Percentiles rank a stretch among this genome's conserved stretches.
Evolutionary conservation across 2,888 invertebrate genomes (phyloP).

Genomic region (Mystacides longicornis): DNA sequence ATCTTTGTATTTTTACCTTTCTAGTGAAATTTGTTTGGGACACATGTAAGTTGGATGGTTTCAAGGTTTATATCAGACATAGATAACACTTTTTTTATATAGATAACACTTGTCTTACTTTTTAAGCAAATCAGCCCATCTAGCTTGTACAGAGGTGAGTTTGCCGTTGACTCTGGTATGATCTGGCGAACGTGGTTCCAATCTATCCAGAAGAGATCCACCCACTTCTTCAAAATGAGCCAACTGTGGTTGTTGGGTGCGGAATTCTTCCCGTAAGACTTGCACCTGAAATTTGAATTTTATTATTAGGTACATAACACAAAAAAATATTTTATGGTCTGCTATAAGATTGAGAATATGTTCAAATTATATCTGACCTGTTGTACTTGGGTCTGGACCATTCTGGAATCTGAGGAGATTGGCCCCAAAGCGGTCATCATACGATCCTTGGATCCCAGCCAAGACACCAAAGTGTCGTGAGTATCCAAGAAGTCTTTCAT

Average conservation of each 20-base stretch:
- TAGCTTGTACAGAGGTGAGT: constrained; percentile 60
- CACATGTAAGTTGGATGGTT: not conserved
- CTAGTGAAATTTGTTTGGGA: not conserved
- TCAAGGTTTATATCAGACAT: no score
- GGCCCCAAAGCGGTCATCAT: constrained; percentile 95
- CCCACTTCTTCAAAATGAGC: constrained; percentile 79
- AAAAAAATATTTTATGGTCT: not conserved
- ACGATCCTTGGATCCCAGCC: constrained; percentile 89
- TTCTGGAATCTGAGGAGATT: constrained; percentile 89
- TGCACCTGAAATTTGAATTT: constrained; percentile 58
- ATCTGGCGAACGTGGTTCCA: constrained; percentile 46
- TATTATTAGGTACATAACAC: no score
- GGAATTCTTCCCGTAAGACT: constrained; percentile 91
- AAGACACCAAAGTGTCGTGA: constrained; percentile 73
- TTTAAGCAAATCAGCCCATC: constrained; percentile 74
- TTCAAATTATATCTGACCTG: constrained; percentile 44
- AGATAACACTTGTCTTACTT: constrained; percentile 33
- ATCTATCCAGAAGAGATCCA: constrained; percentile 59
- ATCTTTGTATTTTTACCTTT: no score
- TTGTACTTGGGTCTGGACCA: constrained; percentile 93
- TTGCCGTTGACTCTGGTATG: constrained; percentile 55
- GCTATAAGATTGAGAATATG: not conserved
- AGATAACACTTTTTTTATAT: not conserved
- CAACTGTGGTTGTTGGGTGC: constrained; percentile 84
- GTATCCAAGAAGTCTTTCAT: constrained; percentile 89